Percentiles rank a stretch among this genome's conserved stretches.
Conservation (phyloP, 1,140 invertebrate genomes). For the Saccostrea cuccullata region DNA sequence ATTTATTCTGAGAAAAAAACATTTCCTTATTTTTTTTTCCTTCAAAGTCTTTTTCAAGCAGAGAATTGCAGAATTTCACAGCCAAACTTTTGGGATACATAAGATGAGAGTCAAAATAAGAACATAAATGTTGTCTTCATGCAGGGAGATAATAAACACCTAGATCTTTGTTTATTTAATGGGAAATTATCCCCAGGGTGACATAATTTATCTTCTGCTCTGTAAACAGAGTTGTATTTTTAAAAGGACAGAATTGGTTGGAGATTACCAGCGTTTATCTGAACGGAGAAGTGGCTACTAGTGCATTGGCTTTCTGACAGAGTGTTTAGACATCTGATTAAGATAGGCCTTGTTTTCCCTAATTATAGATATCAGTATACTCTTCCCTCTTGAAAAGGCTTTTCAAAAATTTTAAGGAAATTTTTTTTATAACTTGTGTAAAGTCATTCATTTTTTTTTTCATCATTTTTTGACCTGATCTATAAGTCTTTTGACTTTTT, state of each 20-base stretch:
- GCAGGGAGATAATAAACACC: slow-evolving; percentile 15
- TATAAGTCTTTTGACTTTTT: neutral
- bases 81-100: neutral
- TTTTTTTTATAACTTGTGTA: neutral
- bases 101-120: neutral
- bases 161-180: neutral
- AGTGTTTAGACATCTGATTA: slow-evolving; percentile 4
- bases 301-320: neutral
- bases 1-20: neutral
- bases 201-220: slow-evolving; percentile 15
- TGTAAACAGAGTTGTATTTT: neutral
- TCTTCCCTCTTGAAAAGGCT: neutral
- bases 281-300: neutral
- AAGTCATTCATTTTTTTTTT: neutral
- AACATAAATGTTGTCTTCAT: neutral
- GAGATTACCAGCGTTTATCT: neutral
- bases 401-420: slow-evolving; percentile 16
- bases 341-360: slow-evolving; percentile 1
- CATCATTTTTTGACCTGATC: neutral
- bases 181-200: slow-evolving; percentile 14
- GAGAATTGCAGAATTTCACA: neutral
- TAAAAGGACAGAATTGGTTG: slow-evolving; percentile 5
- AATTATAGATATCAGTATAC: neutral
- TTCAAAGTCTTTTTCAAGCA: neutral
- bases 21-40: neutral